A percentile compares a stretch with the other conserved stretches of the same genome.
Conservation (phyloP, 2,888 invertebrate species). For the Osmoderma eremita region DNA sequence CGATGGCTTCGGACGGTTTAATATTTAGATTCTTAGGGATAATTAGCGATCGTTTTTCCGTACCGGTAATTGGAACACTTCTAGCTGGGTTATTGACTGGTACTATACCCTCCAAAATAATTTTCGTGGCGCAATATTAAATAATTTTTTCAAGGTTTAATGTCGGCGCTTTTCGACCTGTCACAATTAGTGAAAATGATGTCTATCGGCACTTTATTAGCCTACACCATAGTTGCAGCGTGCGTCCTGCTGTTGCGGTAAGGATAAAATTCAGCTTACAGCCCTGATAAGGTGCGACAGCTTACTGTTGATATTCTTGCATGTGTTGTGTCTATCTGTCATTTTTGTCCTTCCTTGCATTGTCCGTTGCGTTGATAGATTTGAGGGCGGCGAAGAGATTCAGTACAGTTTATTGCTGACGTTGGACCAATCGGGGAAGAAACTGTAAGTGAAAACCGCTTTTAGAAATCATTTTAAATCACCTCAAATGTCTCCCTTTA, state of each 20-base stretch:
- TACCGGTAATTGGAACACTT: slow-evolving; percentile 81
- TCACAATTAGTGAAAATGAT: slow-evolving; percentile 95
- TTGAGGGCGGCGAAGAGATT: slow-evolving; percentile 27
- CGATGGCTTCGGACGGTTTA: slow-evolving; percentile 88
- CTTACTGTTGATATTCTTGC: slow-evolving; percentile 33
- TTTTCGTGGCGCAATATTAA: neutral
- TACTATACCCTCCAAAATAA: slow-evolving; percentile 46
- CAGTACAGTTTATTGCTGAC: slow-evolving; percentile 27
- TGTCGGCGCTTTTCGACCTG: slow-evolving; percentile 88
- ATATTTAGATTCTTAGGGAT: slow-evolving; percentile 80
- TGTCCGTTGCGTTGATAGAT: slow-evolving; percentile 20
- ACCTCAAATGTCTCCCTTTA: too few relatives aligned
- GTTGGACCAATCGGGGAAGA: slow-evolving; percentile 21
- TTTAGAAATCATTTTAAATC: neutral
- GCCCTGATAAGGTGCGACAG: neutral
- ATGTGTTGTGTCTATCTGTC: slow-evolving; percentile 30
- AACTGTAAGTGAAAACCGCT: slow-evolving; percentile 31
- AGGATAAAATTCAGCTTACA: slow-evolving; percentile 33
- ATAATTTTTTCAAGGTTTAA: slow-evolving; percentile 67
- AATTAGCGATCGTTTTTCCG: slow-evolving; percentile 79
- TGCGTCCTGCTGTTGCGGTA: slow-evolving; percentile 89
- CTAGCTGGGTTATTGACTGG: slow-evolving; percentile 81
- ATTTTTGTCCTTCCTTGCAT: slow-evolving; percentile 4
- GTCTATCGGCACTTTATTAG: slow-evolving; percentile 91
- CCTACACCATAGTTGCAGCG: slow-evolving; percentile 92